Base-by-base conservation (phyloP, 1,140 invertebrate species). In the Araneus ventricosus region DNA sequence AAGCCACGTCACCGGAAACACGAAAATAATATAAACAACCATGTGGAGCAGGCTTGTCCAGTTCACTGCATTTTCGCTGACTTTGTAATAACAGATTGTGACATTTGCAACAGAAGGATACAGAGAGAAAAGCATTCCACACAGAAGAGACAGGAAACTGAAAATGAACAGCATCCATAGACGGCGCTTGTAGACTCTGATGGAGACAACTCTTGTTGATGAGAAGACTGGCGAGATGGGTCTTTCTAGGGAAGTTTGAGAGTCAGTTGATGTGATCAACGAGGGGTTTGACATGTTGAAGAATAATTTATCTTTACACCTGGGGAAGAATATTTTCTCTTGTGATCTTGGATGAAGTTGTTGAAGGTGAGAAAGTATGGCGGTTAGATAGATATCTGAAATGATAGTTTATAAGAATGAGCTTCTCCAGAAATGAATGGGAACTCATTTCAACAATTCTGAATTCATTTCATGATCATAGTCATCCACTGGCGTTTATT, bases 1-100 rank as follows among this genome's bases (percentile, higher is more conserved):
- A 37, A 99, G 96, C 96, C 97, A 99, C 95, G 98, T 98, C 8
- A 98, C 99, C 7, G 99, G 99, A 95, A 99, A 98, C 94, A 99
- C 98, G 92, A 99, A 97, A 7, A 98, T 98, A 94, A 99, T 98
- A 95, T 99, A 99, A 4, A 97, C 97, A 94, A 99, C 97, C 99
- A 99, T 99, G 95, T 98, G 99, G 94, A 99, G 97, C 97, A 99
- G 98, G n/a, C 98, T 99, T 39, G 98, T 98, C 98, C 98, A 99
- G 95, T 99, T 98, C 39, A 99, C 97, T 92, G 96, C 96, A 67
- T 97, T 96, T 86, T 96, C 96, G 41, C 95, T 96, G 30, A 98
- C 97, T 22, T 96, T 96, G 95, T 96, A 96, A 52, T 92, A 95
- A 17, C 86, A 80, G 3, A 75, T 94, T 0, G 96, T 94, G 27